Evolutionary conservation across 2,888 invertebrate species (phyloP).

Genomic region (Smittia sp.): DNA sequence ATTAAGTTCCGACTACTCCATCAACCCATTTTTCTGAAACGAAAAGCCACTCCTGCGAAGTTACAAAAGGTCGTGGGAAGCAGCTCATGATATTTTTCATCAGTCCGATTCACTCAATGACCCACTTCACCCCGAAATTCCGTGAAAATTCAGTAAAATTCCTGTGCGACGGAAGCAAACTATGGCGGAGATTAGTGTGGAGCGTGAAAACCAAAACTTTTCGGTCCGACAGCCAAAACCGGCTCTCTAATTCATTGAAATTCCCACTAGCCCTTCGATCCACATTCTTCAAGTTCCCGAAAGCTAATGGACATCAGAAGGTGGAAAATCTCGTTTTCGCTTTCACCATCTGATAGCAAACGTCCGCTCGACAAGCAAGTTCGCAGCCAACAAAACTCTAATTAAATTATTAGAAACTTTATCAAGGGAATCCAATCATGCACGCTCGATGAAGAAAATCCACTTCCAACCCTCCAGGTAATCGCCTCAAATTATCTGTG

Average conservation of each 20-base stretch:
- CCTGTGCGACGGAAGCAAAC: too few relatives aligned
- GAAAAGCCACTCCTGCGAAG: not conserved
- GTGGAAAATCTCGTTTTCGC: too few relatives aligned
- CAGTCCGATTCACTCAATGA: not conserved
- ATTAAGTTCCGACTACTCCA: not conserved
- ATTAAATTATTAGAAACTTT: constrained; percentile 24
- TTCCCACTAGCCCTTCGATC: too few relatives aligned
- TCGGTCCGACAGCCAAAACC: too few relatives aligned
- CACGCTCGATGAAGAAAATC: not conserved
- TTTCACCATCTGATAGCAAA: too few relatives aligned
- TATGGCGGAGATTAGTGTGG: too few relatives aligned
- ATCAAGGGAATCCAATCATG: not conserved
- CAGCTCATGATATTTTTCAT: too few relatives aligned
- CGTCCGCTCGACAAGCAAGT: not conserved
- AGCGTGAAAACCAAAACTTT: too few relatives aligned
- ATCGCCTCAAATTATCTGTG: constrained; percentile 1
- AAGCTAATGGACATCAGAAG: too few relatives aligned
- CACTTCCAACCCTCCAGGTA: not conserved
- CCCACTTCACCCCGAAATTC: not conserved
- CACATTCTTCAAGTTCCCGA: too few relatives aligned
- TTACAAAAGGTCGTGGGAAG: not conserved
- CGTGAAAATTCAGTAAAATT: too few relatives aligned
- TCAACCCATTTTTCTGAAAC: not conserved
- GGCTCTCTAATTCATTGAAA: too few relatives aligned
- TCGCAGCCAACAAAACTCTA: not conserved